A percentile compares a stretch with the other conserved stretches of the same genome.
These are phyloP conservation scores for Rhagonycha lutea DNA, from an alignment of 2,888 invertebrate genomes.

Conservation along the genomic window DNA sequence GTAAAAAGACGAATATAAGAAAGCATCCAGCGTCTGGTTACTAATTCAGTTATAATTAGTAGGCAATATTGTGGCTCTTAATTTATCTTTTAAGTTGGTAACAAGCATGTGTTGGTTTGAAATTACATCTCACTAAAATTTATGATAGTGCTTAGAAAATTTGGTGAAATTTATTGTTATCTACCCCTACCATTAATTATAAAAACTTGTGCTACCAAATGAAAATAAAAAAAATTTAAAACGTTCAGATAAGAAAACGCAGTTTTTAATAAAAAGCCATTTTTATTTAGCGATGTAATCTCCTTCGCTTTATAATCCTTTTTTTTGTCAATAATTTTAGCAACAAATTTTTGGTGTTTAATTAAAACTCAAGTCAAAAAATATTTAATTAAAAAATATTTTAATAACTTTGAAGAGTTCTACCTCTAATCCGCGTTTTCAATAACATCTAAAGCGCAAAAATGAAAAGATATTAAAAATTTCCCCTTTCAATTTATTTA, in stretches of 20 bases:
- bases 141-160: conserved; percentile 23
- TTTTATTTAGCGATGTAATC: not conserved
- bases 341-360: not conserved
- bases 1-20: conserved; percentile 8
- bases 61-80: conserved; percentile 41
- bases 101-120: conserved; percentile 36
- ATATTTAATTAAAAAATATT: not conserved
- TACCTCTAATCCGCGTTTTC: not conserved
- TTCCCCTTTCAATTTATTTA: not conserved
- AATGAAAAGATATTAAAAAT: conserved; percentile 2
- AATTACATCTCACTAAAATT: conserved; percentile 36
- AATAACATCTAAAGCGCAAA: not conserved
- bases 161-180: conserved; percentile 25
- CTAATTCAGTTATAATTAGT: conserved; percentile 43
- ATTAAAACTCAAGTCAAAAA: not conserved
- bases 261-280: not conserved
- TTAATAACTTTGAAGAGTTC: not conserved
- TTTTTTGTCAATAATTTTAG: not conserved
- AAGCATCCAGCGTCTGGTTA: conserved; percentile 30
- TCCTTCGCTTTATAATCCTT: not conserved
- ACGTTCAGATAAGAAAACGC: not conserved
- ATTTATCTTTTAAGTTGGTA: conserved; percentile 38
- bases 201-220: conserved; percentile 6
- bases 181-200: conserved; percentile 23
- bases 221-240: not conserved